Evolutionary conservation across 2,113 vertebrate genomes (phyloP), one percentile per base, ranked within the genome.

Genomic region (Pogonocichla stellata): DNA sequence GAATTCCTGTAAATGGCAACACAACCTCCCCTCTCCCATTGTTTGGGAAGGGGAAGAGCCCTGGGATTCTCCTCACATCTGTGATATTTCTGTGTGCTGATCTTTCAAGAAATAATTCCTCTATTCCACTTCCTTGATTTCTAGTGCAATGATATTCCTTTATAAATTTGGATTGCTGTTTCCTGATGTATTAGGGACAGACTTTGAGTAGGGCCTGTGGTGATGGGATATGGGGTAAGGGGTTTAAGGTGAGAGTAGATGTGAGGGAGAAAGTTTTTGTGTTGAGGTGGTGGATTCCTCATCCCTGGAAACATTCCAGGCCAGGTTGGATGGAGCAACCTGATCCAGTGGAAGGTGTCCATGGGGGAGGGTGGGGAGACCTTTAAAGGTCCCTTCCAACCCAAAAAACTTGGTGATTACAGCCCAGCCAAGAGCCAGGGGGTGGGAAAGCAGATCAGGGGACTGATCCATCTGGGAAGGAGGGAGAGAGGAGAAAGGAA

Each of bases 141-240:
- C 25, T 16, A 24, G 19, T 42, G 17, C 54, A 69, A 65, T 60
- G 16, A 42, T 3, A 2, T 45, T 53, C 31, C 28, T 66, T 20
- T 29, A 3, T 17, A 14, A 34, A 10, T 77, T 48, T 22, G 36
- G 13, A 13, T 86, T 80, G 6, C 19, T 70, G 25, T 54, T 93
- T 48, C 50, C 36, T 51, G 28, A 2, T 5, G 25, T 45, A 0
- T 5, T 43, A 7, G 50, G 60, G 40, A 20, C 36, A 36, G 73
- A 33, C 31, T 60, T 33, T 53, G 9, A 36, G 23, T 3, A 19
- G 77, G 33, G 17, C 14, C 33, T 56, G 40, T 42, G 19, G 38
- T 1, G 6, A 5, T 1, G 7, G n/a, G 33, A 36, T 6, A 3
- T 19, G 23, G 33, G 13, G 1, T 22, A 2, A 31, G 65, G 69